Percentiles rank a stretch among this genome's conserved stretches.
Conservation (phyloP, 2,797 vertebrate species). For the Hybognathus amarus region DNA sequence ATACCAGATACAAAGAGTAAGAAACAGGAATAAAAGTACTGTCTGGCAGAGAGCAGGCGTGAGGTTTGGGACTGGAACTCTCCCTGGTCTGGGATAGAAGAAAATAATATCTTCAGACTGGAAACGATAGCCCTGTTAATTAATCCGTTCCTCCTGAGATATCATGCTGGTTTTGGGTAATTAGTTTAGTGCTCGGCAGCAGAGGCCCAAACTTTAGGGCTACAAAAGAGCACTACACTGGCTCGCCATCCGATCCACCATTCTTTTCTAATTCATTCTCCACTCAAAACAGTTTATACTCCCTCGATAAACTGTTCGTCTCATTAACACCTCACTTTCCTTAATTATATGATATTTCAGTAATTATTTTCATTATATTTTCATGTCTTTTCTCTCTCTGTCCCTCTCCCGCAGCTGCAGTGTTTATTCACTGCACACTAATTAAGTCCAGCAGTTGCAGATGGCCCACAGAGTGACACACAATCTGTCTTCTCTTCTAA, state of each 20-base stretch:
- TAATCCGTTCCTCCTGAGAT: slow-evolving; percentile 37
- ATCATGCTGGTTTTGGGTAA: slow-evolving; percentile 31
- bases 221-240: not conserved
- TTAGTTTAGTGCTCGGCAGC: slow-evolving; percentile 20
- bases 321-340: slow-evolving; percentile 17
- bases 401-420: slow-evolving; percentile 23
- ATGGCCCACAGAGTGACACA: slow-evolving; percentile 1
- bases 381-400: slow-evolving; percentile 5
- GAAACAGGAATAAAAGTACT: not conserved
- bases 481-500: slow-evolving; percentile 15
- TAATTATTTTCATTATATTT: slow-evolving; percentile 12
- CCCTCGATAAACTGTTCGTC: slow-evolving; percentile 11
- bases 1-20: not conserved
- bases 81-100: slow-evolving; percentile 7
- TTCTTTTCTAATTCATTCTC: slow-evolving; percentile 12
- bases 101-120: slow-evolving; percentile 27
- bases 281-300: slow-evolving; percentile 9
- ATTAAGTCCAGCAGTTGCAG: slow-evolving; percentile 43
- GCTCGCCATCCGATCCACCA: not conserved
- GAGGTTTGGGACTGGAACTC: slow-evolving; percentile 2
- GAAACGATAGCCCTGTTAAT: slow-evolving; percentile 13
- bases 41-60: not conserved
- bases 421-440: slow-evolving; percentile 30
- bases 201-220: slow-evolving; percentile 2
- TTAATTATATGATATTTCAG: slow-evolving; percentile 31